A percentile compares a stretch with the other conserved stretches of the same genome.
Conservation (phyloP, 2,797 vertebrate species). For the Sebastes glaucus region DNA sequence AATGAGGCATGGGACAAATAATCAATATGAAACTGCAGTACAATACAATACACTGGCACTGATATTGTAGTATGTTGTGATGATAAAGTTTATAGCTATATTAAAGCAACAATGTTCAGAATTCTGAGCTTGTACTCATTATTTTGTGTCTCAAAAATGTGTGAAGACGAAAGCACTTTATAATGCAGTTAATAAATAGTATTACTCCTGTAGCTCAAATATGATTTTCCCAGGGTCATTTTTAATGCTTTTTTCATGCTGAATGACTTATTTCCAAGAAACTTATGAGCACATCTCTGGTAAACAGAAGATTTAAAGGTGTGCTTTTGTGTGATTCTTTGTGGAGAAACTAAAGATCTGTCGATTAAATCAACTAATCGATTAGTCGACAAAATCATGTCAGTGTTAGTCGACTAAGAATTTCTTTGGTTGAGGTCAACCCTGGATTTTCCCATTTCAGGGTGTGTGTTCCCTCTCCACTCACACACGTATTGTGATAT, state of each 20-base stretch:
- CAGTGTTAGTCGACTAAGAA: too few relatives aligned
- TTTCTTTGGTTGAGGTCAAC: too few relatives aligned
- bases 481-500: neutral
- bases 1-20: slow-evolving; percentile 12
- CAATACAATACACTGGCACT: neutral
- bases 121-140: neutral
- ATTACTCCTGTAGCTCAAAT: neutral
- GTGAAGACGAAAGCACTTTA: neutral
- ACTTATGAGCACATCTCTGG: too few relatives aligned
- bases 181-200: neutral
- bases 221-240: too few relatives aligned
- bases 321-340: too few relatives aligned
- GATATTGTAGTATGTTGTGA: neutral
- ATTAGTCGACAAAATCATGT: too few relatives aligned
- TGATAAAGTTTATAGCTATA: neutral
- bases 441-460: neutral
- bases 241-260: too few relatives aligned
- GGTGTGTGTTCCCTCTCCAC: neutral
- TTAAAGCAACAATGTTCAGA: neutral
- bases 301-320: too few relatives aligned
- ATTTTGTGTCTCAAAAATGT: neutral
- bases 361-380: too few relatives aligned
- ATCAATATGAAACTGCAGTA: slow-evolving; percentile 2
- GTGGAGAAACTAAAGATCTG: too few relatives aligned
- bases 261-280: too few relatives aligned